Evolutionary conservation across 2,888 invertebrate species (phyloP), one percentile per base, ranked within the genome.

Genomic region (Trissolcus brochymenae): DNA sequence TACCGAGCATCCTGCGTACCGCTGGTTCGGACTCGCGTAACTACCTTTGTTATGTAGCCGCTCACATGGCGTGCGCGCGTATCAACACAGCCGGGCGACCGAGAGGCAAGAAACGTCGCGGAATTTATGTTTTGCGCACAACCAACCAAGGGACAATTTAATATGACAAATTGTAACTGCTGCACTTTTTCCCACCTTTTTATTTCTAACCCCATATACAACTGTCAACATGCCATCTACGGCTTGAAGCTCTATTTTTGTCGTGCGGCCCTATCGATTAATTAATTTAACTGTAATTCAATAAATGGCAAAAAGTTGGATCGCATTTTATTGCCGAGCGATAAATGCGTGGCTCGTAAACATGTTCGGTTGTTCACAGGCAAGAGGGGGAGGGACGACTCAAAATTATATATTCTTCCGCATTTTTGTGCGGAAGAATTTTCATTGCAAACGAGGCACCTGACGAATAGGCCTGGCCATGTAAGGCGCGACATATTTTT

Each of bases 1-100:
- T 79, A 77, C 75, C 67, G 68, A 59, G 41, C 64, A 59, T 71
- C 59, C 49, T 57, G 65, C 57, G 70, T 65, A 73, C 64, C 19
- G 50, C 49, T 62, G 61, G 60, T 46, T 43, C 57, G 55, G 17
- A 53, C 54, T 62, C 68, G 46, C 49, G 56, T 70, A 65, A 70
- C 56, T 67, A 77, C 71, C 73, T 78, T 80, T 80, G 79, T 80
- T 80, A 74, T 67, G 56, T 76, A 62, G 66, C 76, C 53, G 50
- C 51, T 59, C 59, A 72, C 55, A 62, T 68, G 61, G 73, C 66
- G 78, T 25, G 25, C 68, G 71, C 46, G 68, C 68, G 64, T 67
- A 60, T 78, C 68, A 73, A 59, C 64, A 68, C 68, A 60, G 40
- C 25, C 53, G 35, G 25, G 46, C 59, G 35, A 55, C 43, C 61